Evolutionary conservation across 2,797 vertebrate species (phyloP), one percentile per base, ranked within the genome.

Genomic region (Telmatherina bonti): DNA sequence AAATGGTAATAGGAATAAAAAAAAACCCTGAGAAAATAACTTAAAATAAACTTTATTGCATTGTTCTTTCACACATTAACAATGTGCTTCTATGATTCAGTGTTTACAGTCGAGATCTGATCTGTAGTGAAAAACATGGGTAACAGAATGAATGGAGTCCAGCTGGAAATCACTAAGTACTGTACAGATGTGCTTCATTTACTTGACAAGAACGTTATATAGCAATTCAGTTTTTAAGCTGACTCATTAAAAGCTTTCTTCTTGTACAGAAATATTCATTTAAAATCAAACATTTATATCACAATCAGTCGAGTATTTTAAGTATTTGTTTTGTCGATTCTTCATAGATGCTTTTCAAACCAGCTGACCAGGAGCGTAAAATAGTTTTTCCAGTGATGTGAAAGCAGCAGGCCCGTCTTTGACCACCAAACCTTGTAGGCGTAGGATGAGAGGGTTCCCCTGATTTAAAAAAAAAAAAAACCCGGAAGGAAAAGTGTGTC

Each of bases 1-100:
- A 62, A 71, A 61, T 1, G n/a, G 12, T 56, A 26, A 72, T 15
- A 26, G 3, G 16, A 55, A n/a, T 18, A 4, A 70, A 41, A 31
- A 10, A 72, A 62, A 81, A 51, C 54, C 52, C 18, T 61, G 13
- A 61, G 7, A 71, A 27, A 54, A 31, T 72, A 47, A 47, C 10
- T 8, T 47, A 62, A 76, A 82, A 85, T 22, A 59, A 62, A 2
- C 41, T 88, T 88, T 88, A 91, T 77, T 89, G 74, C 68, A 62
- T 77, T 77, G 59, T 70, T 77, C 24, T 49, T 76, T 29, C 55
- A 62, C 47, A 57, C 51, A 74, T 24, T 4, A 43, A 51, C 35
- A 20, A 59, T 67, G 62, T 47, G 65, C 55, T 67, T 30, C 0
- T 53, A 56, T 74, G 38, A 54, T 62, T 72, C 38, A 69, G 56